phyloP scores from a whole-genome alignment of 2,113 vertebrate species.

The Entelurus aequoreus region DNA sequence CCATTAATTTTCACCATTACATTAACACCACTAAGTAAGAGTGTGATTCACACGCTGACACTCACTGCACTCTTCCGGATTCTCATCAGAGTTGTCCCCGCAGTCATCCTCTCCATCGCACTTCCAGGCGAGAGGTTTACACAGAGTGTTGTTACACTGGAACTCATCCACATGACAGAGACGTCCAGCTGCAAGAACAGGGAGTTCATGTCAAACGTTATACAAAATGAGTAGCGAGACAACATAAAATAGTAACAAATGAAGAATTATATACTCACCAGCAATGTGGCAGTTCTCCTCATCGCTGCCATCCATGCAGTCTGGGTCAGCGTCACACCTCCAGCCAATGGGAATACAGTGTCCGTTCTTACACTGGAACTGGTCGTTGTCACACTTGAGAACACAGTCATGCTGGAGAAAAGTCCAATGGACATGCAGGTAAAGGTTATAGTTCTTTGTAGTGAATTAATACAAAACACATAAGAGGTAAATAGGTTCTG shows the following conservation, averaged over 20 bases:
- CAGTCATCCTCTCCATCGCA: slow-evolving; percentile 96
- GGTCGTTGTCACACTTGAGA: slow-evolving; percentile 88
- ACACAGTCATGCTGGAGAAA: slow-evolving; percentile 84
- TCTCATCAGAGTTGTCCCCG: slow-evolving; percentile 95
- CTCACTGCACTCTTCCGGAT: slow-evolving; percentile 86
- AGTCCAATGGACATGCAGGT: neutral
- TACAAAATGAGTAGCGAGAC: neutral
- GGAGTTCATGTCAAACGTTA: neutral
- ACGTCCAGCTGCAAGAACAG: slow-evolving; percentile 64
- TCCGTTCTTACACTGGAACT: slow-evolving; percentile 92
- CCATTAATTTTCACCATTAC: too few relatives aligned
- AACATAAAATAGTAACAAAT: neutral
- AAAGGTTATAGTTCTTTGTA: neutral
- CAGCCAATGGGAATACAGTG: slow-evolving; percentile 95
- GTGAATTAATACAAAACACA: neutral
- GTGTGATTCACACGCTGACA: slow-evolving; percentile 15
- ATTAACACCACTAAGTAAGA: neutral
- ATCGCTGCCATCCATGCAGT: slow-evolving; percentile 93
- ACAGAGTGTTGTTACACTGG: slow-evolving; percentile 96
- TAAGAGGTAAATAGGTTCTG: neutral
- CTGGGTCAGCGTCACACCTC: slow-evolving; percentile 86
- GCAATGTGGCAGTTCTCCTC: slow-evolving; percentile 87
- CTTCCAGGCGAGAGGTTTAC: slow-evolving; percentile 92
- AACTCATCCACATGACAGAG: slow-evolving; percentile 91
- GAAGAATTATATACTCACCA: slow-evolving; percentile 59